A percentile compares a stretch with the other conserved stretches of the same genome.
phyloP scores from a whole-genome alignment of 1,140 invertebrate genomes.

The Oryctes rhinoceros region DNA sequence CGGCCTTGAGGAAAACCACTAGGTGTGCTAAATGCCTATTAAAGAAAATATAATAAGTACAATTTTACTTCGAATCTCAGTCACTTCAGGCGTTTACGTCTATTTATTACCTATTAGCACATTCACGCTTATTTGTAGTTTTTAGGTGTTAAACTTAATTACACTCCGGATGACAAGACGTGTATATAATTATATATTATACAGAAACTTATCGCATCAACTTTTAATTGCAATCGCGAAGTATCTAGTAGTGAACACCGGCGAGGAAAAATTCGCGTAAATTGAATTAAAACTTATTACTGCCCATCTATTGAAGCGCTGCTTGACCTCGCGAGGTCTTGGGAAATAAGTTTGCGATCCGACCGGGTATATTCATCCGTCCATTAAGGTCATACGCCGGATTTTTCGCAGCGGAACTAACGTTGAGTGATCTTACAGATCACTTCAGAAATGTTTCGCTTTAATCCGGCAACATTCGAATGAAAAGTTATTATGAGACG shows the following conservation, averaged over 20 bases:
- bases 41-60: too few relatives aligned
- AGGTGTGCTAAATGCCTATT: too few relatives aligned
- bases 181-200: too few relatives aligned
- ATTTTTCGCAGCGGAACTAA: not conserved
- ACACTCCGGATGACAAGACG: too few relatives aligned
- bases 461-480: not conserved
- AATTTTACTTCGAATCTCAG: too few relatives aligned
- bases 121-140: too few relatives aligned
- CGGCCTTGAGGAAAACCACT: too few relatives aligned
- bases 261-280: not conserved
- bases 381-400: slow-evolving; percentile 14
- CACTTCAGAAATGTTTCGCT: not conserved
- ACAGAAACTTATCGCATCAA: too few relatives aligned
- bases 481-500: not conserved
- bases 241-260: not conserved
- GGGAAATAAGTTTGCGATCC: slow-evolving; percentile 23
- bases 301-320: slow-evolving; percentile 9
- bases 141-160: too few relatives aligned
- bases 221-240: not conserved
- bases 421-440: not conserved
- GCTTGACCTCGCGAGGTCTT: slow-evolving; percentile 26
- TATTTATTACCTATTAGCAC: too few relatives aligned
- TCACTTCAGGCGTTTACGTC: too few relatives aligned
- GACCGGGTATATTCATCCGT: not conserved
- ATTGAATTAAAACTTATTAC: slow-evolving; percentile 26